Evolutionary conservation across 2,888 invertebrate genomes (phyloP), one percentile per base, ranked within the genome.

Genomic region (Dicranocentrus wangi): DNA sequence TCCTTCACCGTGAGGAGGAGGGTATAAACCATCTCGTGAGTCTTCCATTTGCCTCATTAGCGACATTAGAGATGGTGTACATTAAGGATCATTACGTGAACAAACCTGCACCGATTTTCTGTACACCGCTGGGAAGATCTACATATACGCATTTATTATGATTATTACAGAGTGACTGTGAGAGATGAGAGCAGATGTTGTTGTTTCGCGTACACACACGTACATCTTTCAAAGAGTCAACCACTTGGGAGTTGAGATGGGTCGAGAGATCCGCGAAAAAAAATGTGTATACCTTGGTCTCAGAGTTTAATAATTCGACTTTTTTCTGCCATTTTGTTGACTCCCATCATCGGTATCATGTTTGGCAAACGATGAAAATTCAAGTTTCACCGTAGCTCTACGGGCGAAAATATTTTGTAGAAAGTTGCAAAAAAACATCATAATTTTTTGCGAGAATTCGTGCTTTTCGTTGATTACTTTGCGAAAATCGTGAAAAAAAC

Each of bases 1-100:
- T n/a, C n/a, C n/a, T n/a, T n/a, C n/a, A n/a, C n/a, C n/a, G n/a
- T n/a, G n/a, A n/a, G n/a, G n/a, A n/a, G n/a, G n/a, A n/a, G n/a
- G n/a, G n/a, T n/a, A n/a, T n/a, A n/a, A n/a, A n/a, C n/a, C 32
- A 3, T 10, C 32, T 32, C 32, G 32, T 32, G 32, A 32, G 32
- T 10, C n/a, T 43, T 61, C 61, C 60, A 72, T 72, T 27, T 61
- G 61, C 71, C 61, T 72, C 71, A 72, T 72, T 72, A 72, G 71
- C 47, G 71, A 72, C 71, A 72, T 55, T 72, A 23, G 43, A n/a
- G n/a, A 70, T 21, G 42, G 55, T 23, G 21, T 42, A 58, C 58
- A 60, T 70, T 68, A 53, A 42, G 15, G 39, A 39, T 70, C 70
- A 60, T 70, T 70, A 43, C 32, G 43, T 55, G 17, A 32, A 32